Percentiles rank a stretch among this genome's conserved stretches.
These are phyloP conservation scores for Corythaixoides concolor DNA, from an alignment of 2,113 vertebrate species.

Conservation along the genomic window DNA sequence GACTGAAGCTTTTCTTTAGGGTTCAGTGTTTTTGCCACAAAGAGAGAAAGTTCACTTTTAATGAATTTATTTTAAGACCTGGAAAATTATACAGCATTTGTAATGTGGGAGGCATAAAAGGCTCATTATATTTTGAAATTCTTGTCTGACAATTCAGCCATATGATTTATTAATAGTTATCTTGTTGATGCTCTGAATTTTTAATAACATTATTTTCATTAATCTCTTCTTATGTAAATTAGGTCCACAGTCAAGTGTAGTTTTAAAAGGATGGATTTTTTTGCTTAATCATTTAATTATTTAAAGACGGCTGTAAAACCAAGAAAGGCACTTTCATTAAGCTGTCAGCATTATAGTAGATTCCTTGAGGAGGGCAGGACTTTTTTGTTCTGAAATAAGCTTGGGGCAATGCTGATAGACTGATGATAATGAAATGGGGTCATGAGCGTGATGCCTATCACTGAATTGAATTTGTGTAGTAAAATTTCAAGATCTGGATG, in stretches of 20 bases:
- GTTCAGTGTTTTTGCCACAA: conserved; percentile 58
- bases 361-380: conserved; percentile 63
- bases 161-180: conserved; percentile 76
- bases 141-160: conserved; percentile 73
- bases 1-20: conserved; percentile 54
- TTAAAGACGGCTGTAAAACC: conserved; percentile 65
- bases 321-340: conserved; percentile 68
- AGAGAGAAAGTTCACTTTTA: conserved; percentile 65
- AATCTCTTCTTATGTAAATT: conserved; percentile 73
- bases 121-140: conserved; percentile 72
- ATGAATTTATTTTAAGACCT: conserved; percentile 58
- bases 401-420: conserved; percentile 61
- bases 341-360: conserved; percentile 65
- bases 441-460: conserved; percentile 37
- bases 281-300: conserved; percentile 71
- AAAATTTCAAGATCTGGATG: conserved; percentile 36
- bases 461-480: not conserved
- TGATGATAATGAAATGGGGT: conserved; percentile 61
- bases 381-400: conserved; percentile 65
- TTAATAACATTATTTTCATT: conserved; percentile 76
- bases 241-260: conserved; percentile 65
- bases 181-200: conserved; percentile 75
- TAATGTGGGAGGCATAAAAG: conserved; percentile 70
- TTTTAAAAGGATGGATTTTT: conserved; percentile 63
- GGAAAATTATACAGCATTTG: conserved; percentile 66